These are phyloP conservation scores for Scaptomyza parva DNA, from an alignment of 2,888 invertebrate species.

Conservation along the genomic window DNA sequence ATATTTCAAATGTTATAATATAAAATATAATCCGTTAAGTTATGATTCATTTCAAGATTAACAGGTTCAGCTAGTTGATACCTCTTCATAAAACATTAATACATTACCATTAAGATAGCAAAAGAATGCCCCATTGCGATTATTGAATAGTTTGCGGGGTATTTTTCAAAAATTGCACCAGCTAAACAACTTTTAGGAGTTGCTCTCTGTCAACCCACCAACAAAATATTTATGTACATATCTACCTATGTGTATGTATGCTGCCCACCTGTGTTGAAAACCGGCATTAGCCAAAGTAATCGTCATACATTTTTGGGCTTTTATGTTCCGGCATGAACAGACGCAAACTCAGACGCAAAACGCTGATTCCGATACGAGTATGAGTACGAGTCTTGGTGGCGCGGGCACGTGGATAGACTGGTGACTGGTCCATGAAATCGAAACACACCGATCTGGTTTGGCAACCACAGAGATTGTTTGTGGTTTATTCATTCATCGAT, in stretches of 20 bases:
- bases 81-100: not conserved
- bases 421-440: conserved; percentile 49
- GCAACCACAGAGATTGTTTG: conserved; percentile 36
- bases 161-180: conserved; percentile 2
- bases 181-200: conserved; percentile 9
- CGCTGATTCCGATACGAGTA: conserved; percentile 25
- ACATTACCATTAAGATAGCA: too few species aligned
- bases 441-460: conserved; percentile 51
- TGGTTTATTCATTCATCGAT: conserved; percentile 68
- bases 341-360: conserved; percentile 30
- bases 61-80: conserved; percentile 1
- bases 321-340: conserved; percentile 72
- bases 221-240: conserved; percentile 2
- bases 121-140: too few species aligned
- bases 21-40: not conserved
- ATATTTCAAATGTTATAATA: too few species aligned
- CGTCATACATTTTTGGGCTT: conserved; percentile 74
- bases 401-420: conserved; percentile 54
- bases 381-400: conserved; percentile 19
- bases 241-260: not conserved
- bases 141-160: conserved; percentile 12
- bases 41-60: conserved; percentile 21
- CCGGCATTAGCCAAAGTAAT: conserved; percentile 55
- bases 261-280: conserved; percentile 69
- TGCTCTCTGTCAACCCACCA: conserved; percentile 23